Percentiles rank a stretch among this genome's conserved stretches.
Evolutionary conservation across 1,140 invertebrate genomes (phyloP).

Genomic region (Anagrus nilaparvatae): DNA sequence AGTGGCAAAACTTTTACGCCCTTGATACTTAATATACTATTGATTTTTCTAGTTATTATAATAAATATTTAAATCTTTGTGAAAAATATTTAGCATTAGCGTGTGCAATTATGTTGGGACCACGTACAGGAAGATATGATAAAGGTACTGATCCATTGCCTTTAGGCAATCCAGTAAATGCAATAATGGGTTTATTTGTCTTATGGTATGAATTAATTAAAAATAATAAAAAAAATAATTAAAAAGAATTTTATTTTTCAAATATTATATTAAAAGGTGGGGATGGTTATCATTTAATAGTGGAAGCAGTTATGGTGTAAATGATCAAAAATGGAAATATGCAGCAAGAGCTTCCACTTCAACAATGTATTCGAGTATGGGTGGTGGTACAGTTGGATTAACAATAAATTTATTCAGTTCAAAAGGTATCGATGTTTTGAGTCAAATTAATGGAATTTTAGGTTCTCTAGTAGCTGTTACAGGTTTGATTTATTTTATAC

Average conservation of each 20-base stretch:
- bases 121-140: constrained; percentile 77
- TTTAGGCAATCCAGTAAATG: constrained; percentile 81
- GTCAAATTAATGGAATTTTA: constrained; percentile 81
- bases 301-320: constrained; percentile 73
- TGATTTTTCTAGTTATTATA: too few relatives aligned
- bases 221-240: too few relatives aligned
- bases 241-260: too few relatives aligned
- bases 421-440: constrained; percentile 70
- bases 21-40: too few relatives aligned
- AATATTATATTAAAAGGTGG: constrained; percentile 46
- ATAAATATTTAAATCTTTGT: too few relatives aligned
- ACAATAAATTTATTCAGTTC: constrained; percentile 56
- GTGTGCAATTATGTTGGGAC: constrained; percentile 81
- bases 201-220: constrained; percentile 67
- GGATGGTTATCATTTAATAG: constrained; percentile 92
- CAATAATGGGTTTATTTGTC: constrained; percentile 84
- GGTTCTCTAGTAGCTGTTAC: too few relatives aligned
- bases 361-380: constrained; percentile 81
- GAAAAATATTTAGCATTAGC: too few relatives aligned
- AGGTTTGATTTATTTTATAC: too few relatives aligned
- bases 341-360: constrained; percentile 80
- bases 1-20: too few relatives aligned
- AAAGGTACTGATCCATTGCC: constrained; percentile 63
- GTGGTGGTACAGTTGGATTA: constrained; percentile 70
- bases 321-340: constrained; percentile 71